Percentiles rank a stretch among this genome's conserved stretches.
These are phyloP conservation scores for Mobula hypostoma DNA, from an alignment of 2,113 vertebrate genomes.

Conservation along the genomic window DNA sequence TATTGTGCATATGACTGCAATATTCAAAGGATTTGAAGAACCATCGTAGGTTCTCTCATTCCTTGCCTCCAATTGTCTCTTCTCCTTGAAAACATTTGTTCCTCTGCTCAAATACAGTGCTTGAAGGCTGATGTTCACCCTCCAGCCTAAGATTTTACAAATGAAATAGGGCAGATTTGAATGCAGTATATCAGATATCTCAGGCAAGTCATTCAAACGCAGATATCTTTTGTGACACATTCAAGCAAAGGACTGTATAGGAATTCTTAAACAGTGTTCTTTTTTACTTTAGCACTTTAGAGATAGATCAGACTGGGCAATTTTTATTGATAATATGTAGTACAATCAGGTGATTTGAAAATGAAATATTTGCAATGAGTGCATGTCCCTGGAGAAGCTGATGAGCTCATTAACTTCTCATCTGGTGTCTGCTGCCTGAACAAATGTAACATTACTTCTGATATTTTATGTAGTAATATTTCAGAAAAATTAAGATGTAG, in stretches of 20 bases:
- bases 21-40: not conserved
- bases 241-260: not conserved
- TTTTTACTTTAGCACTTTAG: not conserved
- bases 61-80: not conserved
- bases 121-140: not conserved
- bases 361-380: not conserved
- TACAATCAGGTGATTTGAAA: not conserved
- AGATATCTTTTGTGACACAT: no score
- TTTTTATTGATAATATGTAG: not conserved
- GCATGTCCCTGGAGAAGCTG: not conserved
- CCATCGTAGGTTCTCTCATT: not conserved
- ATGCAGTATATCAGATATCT: no score
- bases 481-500: not conserved
- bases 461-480: not conserved
- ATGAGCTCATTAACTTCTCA: not conserved
- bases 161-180: not conserved
- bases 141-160: not conserved
- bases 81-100: not conserved
- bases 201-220: not conserved
- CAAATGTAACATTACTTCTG: not conserved
- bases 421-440: not conserved
- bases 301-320: not conserved
- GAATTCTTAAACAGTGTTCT: not conserved
- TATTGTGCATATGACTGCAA: not conserved
- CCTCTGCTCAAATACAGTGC: not conserved